These are phyloP conservation scores for Sogatella furcifera DNA, from an alignment of 1,140 invertebrate genomes.

Conservation along the genomic window DNA sequence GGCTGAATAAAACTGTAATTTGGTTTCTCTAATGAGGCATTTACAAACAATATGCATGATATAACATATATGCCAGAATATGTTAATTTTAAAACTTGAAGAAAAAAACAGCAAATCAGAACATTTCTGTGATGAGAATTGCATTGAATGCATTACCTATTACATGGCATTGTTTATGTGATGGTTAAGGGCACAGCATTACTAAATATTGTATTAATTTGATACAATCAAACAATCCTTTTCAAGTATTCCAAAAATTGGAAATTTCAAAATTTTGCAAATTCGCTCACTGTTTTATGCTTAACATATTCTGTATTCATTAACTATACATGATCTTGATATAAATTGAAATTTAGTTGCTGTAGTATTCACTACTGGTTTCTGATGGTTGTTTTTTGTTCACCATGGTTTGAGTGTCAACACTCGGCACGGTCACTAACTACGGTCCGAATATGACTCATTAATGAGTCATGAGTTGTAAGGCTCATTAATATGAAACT, in stretches of 20 bases:
- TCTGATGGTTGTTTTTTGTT: conserved; percentile 1
- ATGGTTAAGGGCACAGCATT: too few relatives aligned
- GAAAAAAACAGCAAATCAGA: too few relatives aligned
- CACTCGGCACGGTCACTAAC: not conserved
- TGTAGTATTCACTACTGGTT: not conserved
- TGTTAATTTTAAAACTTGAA: conserved; percentile 1
- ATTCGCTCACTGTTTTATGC: not conserved
- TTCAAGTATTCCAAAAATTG: too few relatives aligned
- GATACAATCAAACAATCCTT: too few relatives aligned
- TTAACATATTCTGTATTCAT: conserved; percentile 1
- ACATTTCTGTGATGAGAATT: too few relatives aligned
- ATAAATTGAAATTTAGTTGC: not conserved
- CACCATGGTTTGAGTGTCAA: not conserved
- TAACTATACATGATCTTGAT: not conserved
- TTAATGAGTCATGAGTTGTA: too few relatives aligned
- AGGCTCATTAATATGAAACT: conserved; percentile 1
- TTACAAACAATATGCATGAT: not conserved
- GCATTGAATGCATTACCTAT: too few relatives aligned
- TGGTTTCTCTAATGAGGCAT: not conserved
- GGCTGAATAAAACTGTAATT: too few relatives aligned
- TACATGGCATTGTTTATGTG: too few relatives aligned
- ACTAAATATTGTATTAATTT: too few relatives aligned
- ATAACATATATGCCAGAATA: not conserved
- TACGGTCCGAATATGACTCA: not conserved
- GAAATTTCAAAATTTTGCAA: too few relatives aligned